Percentiles rank a stretch among this genome's conserved stretches.
phyloP scores from a whole-genome alignment of 2,888 invertebrate genomes.

The Rhimphoctona megacephalus region DNA sequence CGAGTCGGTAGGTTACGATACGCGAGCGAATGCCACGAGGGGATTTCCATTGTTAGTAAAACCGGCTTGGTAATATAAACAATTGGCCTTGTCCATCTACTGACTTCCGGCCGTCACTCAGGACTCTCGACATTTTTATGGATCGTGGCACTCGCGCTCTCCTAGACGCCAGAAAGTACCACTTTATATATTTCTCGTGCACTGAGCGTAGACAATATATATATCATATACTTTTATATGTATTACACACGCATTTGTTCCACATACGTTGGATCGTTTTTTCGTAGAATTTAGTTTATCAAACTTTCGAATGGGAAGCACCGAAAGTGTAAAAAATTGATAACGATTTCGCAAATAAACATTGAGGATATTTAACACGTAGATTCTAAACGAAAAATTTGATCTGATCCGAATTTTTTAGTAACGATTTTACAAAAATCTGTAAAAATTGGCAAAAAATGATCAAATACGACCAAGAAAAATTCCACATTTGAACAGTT shows the following conservation, averaged over 20 bases:
- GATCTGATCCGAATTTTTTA: too few species aligned
- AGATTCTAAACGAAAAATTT: too few species aligned
- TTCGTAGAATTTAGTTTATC: background rate
- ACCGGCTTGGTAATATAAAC: slow-evolving; percentile 81
- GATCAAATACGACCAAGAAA: too few species aligned
- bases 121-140: slow-evolving; percentile 83
- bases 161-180: slow-evolving; percentile 60
- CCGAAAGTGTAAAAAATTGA: too few species aligned
- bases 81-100: slow-evolving; percentile 84
- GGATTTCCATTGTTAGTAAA: slow-evolving; percentile 81
- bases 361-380: too few species aligned
- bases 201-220: slow-evolving; percentile 39
- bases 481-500: too few species aligned
- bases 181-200: slow-evolving; percentile 44
- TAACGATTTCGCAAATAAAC: too few species aligned
- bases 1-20: slow-evolving; percentile 67
- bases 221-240: slow-evolving; percentile 48
- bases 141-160: slow-evolving; percentile 79
- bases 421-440: too few species aligned
- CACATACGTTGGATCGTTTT: background rate
- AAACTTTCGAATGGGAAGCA: too few species aligned
- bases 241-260: background rate
- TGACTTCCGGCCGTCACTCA: slow-evolving; percentile 84
- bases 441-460: too few species aligned
- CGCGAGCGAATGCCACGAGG: slow-evolving; percentile 71